Evolutionary conservation across 2,888 invertebrate genomes (phyloP).

Genomic region (Drosophila anceps): DNA sequence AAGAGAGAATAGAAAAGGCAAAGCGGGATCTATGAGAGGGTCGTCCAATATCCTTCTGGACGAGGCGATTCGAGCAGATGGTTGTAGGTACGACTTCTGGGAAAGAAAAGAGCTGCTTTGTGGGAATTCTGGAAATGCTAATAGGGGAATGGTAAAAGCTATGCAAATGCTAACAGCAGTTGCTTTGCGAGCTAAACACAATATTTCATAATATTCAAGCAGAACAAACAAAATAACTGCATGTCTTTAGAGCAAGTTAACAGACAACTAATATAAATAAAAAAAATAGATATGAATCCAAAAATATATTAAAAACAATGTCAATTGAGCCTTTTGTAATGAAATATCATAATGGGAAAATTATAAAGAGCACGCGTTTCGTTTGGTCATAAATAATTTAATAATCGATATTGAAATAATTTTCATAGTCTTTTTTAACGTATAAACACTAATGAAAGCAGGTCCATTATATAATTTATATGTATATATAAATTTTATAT

Average conservation of each 20-base stretch:
- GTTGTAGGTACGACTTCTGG: not conserved
- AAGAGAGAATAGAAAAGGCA: not conserved
- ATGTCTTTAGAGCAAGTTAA: not conserved
- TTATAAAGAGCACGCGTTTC: no score
- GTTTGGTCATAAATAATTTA: no score
- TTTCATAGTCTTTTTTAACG: no score
- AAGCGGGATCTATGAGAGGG: not conserved
- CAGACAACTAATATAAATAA: not conserved
- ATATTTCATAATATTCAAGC: slow-evolving; percentile 2
- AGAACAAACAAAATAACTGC: not conserved
- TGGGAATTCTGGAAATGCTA: not conserved
- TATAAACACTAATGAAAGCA: no score
- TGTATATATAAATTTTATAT: no score
- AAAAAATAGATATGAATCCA: no score
- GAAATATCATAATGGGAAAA: no score
- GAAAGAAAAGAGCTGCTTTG: not conserved
- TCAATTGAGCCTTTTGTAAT: no score
- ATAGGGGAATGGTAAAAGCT: not conserved
- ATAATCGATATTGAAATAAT: no score
- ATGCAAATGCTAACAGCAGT: not conserved
- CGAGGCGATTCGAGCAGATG: not conserved
- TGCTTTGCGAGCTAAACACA: not conserved
- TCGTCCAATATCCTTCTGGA: not conserved
- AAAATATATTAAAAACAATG: no score
- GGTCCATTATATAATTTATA: no score